Evolutionary conservation across 1,140 invertebrate genomes (phyloP).

Genomic region (Heliconius himera): DNA sequence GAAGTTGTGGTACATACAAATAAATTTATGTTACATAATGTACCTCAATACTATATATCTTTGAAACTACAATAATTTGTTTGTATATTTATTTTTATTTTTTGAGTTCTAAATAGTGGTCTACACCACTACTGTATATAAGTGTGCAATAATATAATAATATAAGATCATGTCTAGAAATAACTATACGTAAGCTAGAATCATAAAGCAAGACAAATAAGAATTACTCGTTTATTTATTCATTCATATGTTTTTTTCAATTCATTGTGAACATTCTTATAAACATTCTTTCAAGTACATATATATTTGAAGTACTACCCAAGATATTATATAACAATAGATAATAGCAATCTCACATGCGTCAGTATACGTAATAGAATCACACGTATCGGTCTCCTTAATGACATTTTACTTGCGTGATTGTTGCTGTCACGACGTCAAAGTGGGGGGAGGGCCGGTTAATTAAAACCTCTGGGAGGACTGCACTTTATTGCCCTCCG

Average conservation of each 20-base stretch:
- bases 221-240: too few species aligned
- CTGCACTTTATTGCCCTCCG: constrained; percentile 27
- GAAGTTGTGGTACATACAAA: not conserved
- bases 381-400: constrained; percentile 66
- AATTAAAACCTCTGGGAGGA: constrained; percentile 57
- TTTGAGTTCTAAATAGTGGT: too few species aligned
- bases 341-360: not conserved
- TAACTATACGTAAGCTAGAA: too few species aligned
- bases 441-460: constrained; percentile 53
- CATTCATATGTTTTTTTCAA: too few species aligned
- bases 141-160: too few species aligned
- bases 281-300: too few species aligned
- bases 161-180: too few species aligned
- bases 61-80: not conserved
- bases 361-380: constrained; percentile 50
- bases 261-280: too few species aligned
- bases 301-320: too few species aligned
- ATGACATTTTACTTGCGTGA: constrained; percentile 76
- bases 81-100: not conserved
- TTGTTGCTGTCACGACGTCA: constrained; percentile 70
- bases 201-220: too few species aligned
- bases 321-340: not conserved
- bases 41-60: not conserved
- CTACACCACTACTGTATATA: too few species aligned
- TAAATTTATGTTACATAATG: not conserved